Evolutionary conservation across 2,888 invertebrate species (phyloP).

Genomic region (Catocala fraxini): DNA sequence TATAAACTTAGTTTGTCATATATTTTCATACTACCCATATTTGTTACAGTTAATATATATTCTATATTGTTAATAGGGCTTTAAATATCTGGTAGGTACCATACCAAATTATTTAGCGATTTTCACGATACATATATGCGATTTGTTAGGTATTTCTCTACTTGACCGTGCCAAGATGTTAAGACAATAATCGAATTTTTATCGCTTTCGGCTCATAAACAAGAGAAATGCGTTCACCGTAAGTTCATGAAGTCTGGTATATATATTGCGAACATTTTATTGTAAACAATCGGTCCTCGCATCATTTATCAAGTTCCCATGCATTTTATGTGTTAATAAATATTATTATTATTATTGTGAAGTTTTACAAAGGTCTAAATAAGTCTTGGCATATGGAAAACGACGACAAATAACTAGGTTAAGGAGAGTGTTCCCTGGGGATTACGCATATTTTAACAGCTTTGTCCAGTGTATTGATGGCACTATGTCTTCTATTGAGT

Average conservation of each 20-base stretch:
- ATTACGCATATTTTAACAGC: too few relatives aligned
- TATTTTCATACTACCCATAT: too few relatives aligned
- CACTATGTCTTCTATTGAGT: too few relatives aligned
- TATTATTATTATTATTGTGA: background rate
- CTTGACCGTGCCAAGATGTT: constrained; percentile 63
- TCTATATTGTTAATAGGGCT: too few relatives aligned
- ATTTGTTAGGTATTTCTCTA: constrained; percentile 36
- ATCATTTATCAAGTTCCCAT: constrained; percentile 1
- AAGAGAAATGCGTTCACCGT: constrained; percentile 55
- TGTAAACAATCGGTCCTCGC: constrained; percentile 10
- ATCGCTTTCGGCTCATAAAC: constrained; percentile 61
- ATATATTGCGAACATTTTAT: constrained; percentile 11
- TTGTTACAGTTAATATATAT: too few relatives aligned
- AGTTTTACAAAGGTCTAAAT: background rate
- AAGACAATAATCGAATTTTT: constrained; percentile 67
- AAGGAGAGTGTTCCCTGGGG: too few relatives aligned
- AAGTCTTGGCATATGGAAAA: too few relatives aligned
- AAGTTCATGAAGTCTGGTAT: constrained; percentile 10
- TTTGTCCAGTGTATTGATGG: too few relatives aligned
- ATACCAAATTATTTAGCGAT: background rate
- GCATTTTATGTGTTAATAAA: constrained; percentile 2
- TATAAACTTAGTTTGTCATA: too few relatives aligned
- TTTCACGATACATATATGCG: constrained; percentile 17
- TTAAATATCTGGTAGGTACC: too few relatives aligned
- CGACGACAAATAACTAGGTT: too few relatives aligned